Percentiles rank a stretch among this genome's conserved stretches.
Conservation (phyloP, 1,140 invertebrate genomes). For the Drosophila saltans region DNA sequence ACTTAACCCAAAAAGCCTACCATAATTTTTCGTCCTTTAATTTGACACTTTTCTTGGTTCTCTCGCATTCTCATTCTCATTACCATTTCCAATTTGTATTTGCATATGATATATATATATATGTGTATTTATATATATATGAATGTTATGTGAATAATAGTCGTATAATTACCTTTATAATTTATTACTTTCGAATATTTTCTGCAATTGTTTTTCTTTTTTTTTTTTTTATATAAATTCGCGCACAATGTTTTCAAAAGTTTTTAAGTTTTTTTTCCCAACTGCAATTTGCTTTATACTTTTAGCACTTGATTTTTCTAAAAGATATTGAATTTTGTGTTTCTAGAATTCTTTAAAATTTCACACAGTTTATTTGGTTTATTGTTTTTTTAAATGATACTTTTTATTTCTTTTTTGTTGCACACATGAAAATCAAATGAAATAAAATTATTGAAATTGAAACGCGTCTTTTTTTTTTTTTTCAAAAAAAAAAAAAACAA, state of each 20-base stretch:
- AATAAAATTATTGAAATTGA: not conserved
- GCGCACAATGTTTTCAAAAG: not conserved
- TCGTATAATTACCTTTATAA: not conserved
- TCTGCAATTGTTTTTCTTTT: no score
- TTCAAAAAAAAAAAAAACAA: no score
- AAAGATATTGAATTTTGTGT: conserved; percentile 2
- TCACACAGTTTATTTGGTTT: conserved; percentile 1
- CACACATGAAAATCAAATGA: not conserved
- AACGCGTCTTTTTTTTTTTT: not conserved
- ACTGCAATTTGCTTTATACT: conserved; percentile 2
- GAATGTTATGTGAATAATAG: not conserved
- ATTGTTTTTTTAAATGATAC: not conserved
- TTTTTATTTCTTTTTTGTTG: conserved; percentile 1
- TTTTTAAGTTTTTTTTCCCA: not conserved
- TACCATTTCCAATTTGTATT: not conserved
- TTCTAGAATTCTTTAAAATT: conserved; percentile 4
- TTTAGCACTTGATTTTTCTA: conserved; percentile 13
- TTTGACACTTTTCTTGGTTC: conserved; percentile 66
- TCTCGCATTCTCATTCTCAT: conserved; percentile 30
- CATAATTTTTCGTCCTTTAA: conserved; percentile 73
- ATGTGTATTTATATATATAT: not conserved
- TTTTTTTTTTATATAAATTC: not conserved
- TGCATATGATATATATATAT: not conserved
- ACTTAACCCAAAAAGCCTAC: no score
- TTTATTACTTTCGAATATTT: not conserved